Evolutionary conservation across 64 coral and sea anemone species (phyloP).

Genomic region (Actinia equina): DNA sequence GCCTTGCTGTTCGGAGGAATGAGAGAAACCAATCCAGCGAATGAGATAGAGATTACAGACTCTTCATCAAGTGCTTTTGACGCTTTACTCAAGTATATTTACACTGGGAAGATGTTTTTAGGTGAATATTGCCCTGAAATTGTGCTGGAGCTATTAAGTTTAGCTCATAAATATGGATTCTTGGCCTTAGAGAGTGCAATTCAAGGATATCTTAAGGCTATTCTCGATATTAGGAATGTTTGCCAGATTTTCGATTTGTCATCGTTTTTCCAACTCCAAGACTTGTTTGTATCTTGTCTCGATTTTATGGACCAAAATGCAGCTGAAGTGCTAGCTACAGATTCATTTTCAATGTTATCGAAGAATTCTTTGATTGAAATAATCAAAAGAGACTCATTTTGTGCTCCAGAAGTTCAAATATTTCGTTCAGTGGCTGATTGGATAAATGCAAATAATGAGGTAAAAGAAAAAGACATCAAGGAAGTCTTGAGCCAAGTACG

Average conservation of each 20-base stretch:
- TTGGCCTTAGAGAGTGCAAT: slow-evolving; percentile 95
- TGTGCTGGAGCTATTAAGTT: slow-evolving; percentile 69
- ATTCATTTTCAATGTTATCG: slow-evolving; percentile 74
- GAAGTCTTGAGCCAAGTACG: slow-evolving; percentile 72
- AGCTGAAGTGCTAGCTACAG: slow-evolving; percentile 66
- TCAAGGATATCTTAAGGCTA: slow-evolving; percentile 85
- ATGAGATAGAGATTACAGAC: slow-evolving; percentile 81
- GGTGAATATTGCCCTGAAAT: slow-evolving; percentile 77
- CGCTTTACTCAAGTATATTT: slow-evolving; percentile 84
- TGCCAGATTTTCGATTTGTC: slow-evolving; percentile 79
- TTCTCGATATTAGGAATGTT: slow-evolving; percentile 74
- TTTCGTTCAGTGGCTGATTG: slow-evolving; percentile 83
- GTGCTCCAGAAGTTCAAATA: slow-evolving; percentile 94
- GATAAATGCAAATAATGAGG: slow-evolving; percentile 74
- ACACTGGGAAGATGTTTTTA: slow-evolving; percentile 84
- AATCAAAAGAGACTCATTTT: slow-evolving; percentile 98
- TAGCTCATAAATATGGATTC: slow-evolving; percentile 99
- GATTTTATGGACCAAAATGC: slow-evolving; percentile 82
- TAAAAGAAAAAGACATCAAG: slow-evolving; percentile 35
- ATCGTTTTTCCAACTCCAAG: slow-evolving; percentile 70
- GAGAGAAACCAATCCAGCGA: slow-evolving; percentile 90
- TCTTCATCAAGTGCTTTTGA: slow-evolving; percentile 76
- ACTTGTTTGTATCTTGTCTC: slow-evolving; percentile 80
- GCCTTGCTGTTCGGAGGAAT: slow-evolving; percentile 95
- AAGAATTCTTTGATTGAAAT: slow-evolving; percentile 71